Evolutionary conservation across 2,113 vertebrate genomes (phyloP).

Genomic region (Amazona guildingii): DNA sequence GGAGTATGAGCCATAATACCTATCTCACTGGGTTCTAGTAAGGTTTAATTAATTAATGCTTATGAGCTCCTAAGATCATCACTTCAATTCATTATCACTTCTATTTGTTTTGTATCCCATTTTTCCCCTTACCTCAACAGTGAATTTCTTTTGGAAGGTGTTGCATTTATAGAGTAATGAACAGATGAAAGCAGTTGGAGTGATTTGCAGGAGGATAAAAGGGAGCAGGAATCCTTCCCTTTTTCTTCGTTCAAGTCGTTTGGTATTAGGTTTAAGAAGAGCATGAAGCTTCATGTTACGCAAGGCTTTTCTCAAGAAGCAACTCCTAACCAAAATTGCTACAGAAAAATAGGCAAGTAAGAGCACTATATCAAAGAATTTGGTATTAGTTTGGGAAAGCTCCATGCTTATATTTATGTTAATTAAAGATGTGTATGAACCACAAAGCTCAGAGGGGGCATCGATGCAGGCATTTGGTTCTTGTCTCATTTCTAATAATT

Average conservation of each 20-base stretch:
- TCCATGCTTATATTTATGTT: neutral
- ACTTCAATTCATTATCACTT: slow-evolving; percentile 55
- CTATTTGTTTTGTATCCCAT: slow-evolving; percentile 39
- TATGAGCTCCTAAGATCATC: slow-evolving; percentile 54
- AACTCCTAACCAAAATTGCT: neutral
- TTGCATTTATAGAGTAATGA: slow-evolving; percentile 42
- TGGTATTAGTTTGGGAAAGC: neutral
- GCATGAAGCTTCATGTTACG: neutral
- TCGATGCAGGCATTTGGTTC: neutral
- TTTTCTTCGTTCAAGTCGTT: neutral
- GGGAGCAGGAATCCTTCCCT: neutral
- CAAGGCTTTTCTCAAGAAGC: neutral
- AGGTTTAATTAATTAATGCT: slow-evolving; percentile 60
- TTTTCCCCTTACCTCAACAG: slow-evolving; percentile 22
- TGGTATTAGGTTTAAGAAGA: neutral
- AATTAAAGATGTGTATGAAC: neutral
- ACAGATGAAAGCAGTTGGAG: slow-evolving; percentile 20
- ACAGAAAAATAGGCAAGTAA: neutral
- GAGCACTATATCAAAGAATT: neutral
- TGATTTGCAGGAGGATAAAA: slow-evolving; percentile 27
- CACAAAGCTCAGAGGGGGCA: neutral
- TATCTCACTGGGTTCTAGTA: slow-evolving; percentile 3
- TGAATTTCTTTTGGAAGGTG: slow-evolving; percentile 39
- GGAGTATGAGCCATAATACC: slow-evolving; percentile 11
- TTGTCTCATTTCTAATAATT: slow-evolving; percentile 43